Evolutionary conservation across 2,113 vertebrate species (phyloP).

Genomic region (Taurulus bubalis): DNA sequence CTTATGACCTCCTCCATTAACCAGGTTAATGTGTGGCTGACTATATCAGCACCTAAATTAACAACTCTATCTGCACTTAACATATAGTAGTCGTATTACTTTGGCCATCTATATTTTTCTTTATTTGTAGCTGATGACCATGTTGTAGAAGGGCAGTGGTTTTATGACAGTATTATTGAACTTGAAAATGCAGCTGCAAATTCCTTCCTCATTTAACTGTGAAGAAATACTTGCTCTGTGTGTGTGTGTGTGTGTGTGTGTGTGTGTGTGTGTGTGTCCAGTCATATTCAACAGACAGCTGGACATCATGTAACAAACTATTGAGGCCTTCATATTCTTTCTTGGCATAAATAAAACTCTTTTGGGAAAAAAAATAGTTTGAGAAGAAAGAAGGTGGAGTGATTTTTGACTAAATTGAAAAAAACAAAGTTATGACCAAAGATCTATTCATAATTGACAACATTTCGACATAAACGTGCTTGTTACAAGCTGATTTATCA

Average conservation of each 20-base stretch:
- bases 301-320: background rate
- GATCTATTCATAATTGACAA: background rate
- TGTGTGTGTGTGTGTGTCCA: background rate
- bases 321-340: background rate
- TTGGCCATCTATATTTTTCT: background rate
- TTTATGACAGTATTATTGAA: background rate
- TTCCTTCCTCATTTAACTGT: slow-evolving; percentile 27
- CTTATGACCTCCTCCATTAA: background rate
- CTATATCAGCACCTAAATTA: background rate
- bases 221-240: background rate
- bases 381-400: background rate
- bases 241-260: background rate
- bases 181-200: background rate
- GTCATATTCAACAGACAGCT: background rate
- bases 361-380: background rate
- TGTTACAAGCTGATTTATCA: background rate
- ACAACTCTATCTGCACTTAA: background rate
- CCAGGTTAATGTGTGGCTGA: slow-evolving; percentile 4
- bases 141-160: background rate
- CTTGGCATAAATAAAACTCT: no score
- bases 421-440: background rate
- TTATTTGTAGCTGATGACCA: background rate
- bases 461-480: background rate
- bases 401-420: background rate
- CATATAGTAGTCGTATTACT: background rate